Conservation (phyloP, 2,888 invertebrate genomes). For the Melipona bicolor region DNA sequence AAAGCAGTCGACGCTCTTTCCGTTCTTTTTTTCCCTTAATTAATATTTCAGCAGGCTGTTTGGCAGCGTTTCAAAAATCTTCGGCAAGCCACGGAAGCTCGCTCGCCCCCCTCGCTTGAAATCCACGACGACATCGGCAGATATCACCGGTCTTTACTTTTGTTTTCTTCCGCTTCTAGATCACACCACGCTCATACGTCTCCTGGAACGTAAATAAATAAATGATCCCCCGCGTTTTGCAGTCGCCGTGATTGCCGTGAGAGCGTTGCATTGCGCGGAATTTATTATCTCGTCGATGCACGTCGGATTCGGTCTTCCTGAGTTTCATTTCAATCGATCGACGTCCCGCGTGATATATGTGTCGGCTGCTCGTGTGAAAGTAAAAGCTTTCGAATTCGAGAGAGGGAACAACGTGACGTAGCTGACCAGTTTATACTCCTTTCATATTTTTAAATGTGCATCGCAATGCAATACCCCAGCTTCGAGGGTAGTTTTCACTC, state of each 20-base stretch:
- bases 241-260: neutral
- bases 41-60: constrained; percentile 43
- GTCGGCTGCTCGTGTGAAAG: neutral
- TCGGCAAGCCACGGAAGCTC: neutral
- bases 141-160: constrained; percentile 26
- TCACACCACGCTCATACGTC: neutral
- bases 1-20: neutral
- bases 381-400: constrained; percentile 25
- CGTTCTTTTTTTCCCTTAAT: constrained; percentile 19
- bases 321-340: constrained; percentile 40
- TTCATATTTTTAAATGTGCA: neutral
- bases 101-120: constrained; percentile 3
- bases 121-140: constrained; percentile 27
- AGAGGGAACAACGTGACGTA: neutral
- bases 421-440: neutral
- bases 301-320: constrained; percentile 10
- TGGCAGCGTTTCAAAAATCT: constrained; percentile 46
- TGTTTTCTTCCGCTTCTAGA: neutral
- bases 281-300: constrained; percentile 33
- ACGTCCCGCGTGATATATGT: neutral
- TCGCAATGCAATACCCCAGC: too few species aligned
- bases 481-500: too few species aligned
- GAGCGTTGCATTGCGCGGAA: constrained; percentile 1
- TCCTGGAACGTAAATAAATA: neutral
- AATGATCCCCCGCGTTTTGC: neutral